Evolutionary conservation across 2,888 invertebrate genomes (phyloP).

Genomic region (Harpalus rufipes): DNA sequence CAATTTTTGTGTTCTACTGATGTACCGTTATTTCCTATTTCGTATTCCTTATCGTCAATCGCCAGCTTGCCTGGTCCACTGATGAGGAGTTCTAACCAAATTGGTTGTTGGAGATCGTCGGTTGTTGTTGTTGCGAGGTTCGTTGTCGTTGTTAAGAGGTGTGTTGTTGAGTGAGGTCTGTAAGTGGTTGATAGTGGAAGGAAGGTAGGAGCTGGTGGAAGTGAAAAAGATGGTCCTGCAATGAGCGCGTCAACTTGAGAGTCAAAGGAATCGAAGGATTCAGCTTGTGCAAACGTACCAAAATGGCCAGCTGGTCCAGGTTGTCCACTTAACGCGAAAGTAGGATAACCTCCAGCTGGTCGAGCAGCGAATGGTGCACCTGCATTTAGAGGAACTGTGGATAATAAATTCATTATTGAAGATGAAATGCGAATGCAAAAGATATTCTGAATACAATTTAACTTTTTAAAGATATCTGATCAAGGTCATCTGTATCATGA

Average conservation of each 20-base stretch:
- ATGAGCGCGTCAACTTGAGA: background rate
- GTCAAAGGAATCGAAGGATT: too few relatives aligned
- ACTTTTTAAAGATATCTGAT: too few relatives aligned
- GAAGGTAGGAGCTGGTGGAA: background rate
- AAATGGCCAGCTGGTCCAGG: background rate
- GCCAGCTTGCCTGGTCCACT: constrained; percentile 4
- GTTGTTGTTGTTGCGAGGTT: background rate
- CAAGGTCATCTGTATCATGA: too few relatives aligned
- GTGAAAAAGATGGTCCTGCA: background rate
- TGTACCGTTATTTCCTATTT: constrained; percentile 44
- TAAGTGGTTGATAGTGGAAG: background rate
- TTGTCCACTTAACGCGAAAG: background rate
- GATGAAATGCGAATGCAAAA: too few relatives aligned
- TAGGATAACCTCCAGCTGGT: background rate
- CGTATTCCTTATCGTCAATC: constrained; percentile 39
- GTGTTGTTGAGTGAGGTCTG: background rate
- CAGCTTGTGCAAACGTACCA: too few relatives aligned
- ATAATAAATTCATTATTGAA: background rate
- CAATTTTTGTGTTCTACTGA: constrained; percentile 43
- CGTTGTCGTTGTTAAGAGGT: background rate
- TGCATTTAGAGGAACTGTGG: background rate
- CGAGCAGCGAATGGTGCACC: background rate
- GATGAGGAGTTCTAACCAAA: constrained; percentile 11
- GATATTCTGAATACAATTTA: too few relatives aligned
- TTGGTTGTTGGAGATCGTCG: background rate